Evolutionary conservation across 2,888 invertebrate species (phyloP).

Genomic region (Agriopis aurantiaria): DNA sequence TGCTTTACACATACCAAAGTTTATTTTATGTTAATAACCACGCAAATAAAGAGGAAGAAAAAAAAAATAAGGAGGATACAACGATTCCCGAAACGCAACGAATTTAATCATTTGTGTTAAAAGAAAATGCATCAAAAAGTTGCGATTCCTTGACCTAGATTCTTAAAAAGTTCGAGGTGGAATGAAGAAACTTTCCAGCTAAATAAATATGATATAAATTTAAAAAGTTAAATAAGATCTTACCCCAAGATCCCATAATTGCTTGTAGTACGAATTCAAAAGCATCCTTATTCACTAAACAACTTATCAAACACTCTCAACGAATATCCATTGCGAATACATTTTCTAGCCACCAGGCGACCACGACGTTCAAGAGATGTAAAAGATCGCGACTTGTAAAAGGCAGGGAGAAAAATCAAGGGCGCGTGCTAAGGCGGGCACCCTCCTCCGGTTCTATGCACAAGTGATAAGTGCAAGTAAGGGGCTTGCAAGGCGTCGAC

Average conservation of each 20-base stretch:
- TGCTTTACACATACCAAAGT: no score
- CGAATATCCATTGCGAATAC: conserved; percentile 37
- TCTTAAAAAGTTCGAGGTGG: not conserved
- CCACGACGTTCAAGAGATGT: conserved; percentile 50
- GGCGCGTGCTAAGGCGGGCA: conserved; percentile 63
- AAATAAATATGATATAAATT: no score
- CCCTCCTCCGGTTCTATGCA: conserved; percentile 71
- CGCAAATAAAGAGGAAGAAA: no score
- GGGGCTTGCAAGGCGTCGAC: conserved; percentile 60
- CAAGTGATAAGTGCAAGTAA: conserved; percentile 78
- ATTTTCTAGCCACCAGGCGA: conserved; percentile 55
- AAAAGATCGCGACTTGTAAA: conserved; percentile 20
- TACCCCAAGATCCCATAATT: conserved; percentile 67
- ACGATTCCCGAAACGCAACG: not conserved
- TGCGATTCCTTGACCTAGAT: no score
- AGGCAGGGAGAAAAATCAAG: conserved; percentile 41
- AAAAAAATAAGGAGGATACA: no score
- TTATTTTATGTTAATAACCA: no score
- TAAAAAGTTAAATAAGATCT: conserved; percentile 43
- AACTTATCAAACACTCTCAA: conserved; percentile 19
- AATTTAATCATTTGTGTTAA: not conserved
- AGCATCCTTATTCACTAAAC: conserved; percentile 50
- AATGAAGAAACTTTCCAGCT: no score
- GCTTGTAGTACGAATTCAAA: conserved; percentile 61
- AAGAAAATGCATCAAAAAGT: not conserved